These are phyloP conservation scores for Notodromas monacha DNA, from an alignment of 2,888 invertebrate genomes.

Conservation along the genomic window DNA sequence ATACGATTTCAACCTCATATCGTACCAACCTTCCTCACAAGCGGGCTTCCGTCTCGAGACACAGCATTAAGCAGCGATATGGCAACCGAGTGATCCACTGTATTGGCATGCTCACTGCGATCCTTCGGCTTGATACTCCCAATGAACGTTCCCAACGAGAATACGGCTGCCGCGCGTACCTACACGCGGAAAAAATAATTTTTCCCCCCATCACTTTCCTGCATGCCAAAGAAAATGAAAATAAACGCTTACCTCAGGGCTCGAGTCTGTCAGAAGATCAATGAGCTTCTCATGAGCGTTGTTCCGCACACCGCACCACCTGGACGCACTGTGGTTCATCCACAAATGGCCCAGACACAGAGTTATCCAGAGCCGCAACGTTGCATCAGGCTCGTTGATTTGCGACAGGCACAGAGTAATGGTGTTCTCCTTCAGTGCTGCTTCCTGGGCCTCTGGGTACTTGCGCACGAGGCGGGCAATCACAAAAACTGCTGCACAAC, in stretches of 20 bases:
- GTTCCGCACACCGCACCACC: slow-evolving; percentile 83
- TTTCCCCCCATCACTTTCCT: too few species aligned
- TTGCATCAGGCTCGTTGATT: slow-evolving; percentile 30
- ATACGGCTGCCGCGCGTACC: slow-evolving; percentile 70
- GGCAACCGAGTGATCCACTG: slow-evolving; percentile 67
- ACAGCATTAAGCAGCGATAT: slow-evolving; percentile 46
- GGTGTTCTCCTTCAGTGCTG: slow-evolving; percentile 54
- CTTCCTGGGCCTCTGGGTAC: slow-evolving; percentile 58
- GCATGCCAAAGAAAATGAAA: too few species aligned
- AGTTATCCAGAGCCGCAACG: slow-evolving; percentile 53
- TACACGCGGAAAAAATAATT: slow-evolving; percentile 13
- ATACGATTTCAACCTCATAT: slow-evolving; percentile 2
- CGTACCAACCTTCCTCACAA: slow-evolving; percentile 34
- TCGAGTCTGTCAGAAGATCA: slow-evolving; percentile 36
- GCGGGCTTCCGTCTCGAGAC: slow-evolving; percentile 45
- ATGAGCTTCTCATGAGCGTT: slow-evolving; percentile 84
- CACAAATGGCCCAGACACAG: slow-evolving; percentile 65
- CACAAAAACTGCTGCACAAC: slow-evolving; percentile 79
- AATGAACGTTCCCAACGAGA: slow-evolving; percentile 73
- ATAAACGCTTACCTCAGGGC: slow-evolving; percentile 35
- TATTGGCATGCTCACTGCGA: slow-evolving; percentile 66
- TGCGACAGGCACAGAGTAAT: slow-evolving; percentile 74
- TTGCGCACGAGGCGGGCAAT: slow-evolving; percentile 69
- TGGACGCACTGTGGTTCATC: slow-evolving; percentile 53
- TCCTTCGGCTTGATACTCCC: slow-evolving; percentile 36